Conservation (phyloP, 1,140 invertebrate species). For the Formica selysi region DNA sequence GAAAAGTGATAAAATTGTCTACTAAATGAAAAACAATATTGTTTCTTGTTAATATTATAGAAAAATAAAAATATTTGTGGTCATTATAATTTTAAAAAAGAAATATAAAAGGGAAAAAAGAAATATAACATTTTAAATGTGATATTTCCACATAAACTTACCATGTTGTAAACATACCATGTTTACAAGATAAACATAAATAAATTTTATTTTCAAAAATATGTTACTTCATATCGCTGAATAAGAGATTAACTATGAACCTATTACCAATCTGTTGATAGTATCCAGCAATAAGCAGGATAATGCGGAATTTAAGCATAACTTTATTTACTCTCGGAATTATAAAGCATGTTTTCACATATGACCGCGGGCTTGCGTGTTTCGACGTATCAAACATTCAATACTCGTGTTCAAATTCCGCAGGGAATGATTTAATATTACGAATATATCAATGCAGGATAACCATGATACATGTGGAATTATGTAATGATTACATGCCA, state of each 20-base stretch:
- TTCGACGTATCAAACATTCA: constrained; percentile 43
- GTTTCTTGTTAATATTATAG: constrained; percentile 8
- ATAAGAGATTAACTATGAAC: constrained; percentile 5
- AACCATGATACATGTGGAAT: constrained; percentile 37
- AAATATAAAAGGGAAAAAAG: neutral
- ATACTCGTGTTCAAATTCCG: constrained; percentile 29
- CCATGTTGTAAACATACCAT: neutral
- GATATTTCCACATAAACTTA: neutral
- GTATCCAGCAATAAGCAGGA: neutral
- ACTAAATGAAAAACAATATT: neutral
- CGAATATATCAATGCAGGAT: constrained; percentile 43
- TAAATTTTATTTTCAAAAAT: constrained; percentile 24
- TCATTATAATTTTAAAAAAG: neutral
- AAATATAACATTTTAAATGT: neutral
- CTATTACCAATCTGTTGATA: neutral
- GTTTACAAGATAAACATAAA: constrained; percentile 16
- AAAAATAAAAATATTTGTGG: neutral
- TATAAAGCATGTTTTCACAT: constrained; percentile 36
- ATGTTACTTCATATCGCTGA: neutral
- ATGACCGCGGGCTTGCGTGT: constrained; percentile 15
- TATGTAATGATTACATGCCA: constrained; percentile 35
- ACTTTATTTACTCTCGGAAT: constrained; percentile 46
- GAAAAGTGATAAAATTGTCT: neutral
- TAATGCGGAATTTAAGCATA: constrained; percentile 26
- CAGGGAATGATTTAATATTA: constrained; percentile 62